Conservation (phyloP, 2,888 invertebrate genomes). For the Phaedon cochleariae region DNA sequence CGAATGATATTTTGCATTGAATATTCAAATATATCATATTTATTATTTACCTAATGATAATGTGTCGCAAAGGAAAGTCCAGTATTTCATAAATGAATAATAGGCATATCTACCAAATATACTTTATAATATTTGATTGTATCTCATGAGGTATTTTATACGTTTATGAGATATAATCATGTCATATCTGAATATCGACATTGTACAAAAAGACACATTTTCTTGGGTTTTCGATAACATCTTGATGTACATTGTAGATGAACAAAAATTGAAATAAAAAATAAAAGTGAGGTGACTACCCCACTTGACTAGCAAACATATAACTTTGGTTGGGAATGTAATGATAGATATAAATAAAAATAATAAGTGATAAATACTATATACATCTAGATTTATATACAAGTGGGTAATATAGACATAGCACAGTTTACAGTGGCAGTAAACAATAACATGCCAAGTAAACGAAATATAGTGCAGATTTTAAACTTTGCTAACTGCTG, state of each 20-base stretch:
- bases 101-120: slow-evolving; percentile 60
- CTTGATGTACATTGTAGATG: slow-evolving; percentile 26
- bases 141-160: slow-evolving; percentile 43
- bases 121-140: slow-evolving; percentile 34
- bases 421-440: slow-evolving; percentile 61
- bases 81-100: slow-evolving; percentile 27
- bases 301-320: slow-evolving; percentile 56
- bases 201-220: slow-evolving; percentile 24
- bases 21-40: too few species aligned
- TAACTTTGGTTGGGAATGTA: slow-evolving; percentile 58
- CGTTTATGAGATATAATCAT: slow-evolving; percentile 33
- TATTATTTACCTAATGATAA: too few species aligned
- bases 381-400: slow-evolving; percentile 46
- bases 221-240: slow-evolving; percentile 20
- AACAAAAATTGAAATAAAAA: slow-evolving; percentile 29
- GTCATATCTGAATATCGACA: slow-evolving; percentile 12
- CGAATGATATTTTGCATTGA: too few species aligned
- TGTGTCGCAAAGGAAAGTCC: slow-evolving; percentile 20
- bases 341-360: slow-evolving; percentile 46
- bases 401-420: slow-evolving; percentile 39
- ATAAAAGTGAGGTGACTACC: slow-evolving; percentile 5
- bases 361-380: slow-evolving; percentile 53
- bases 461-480: slow-evolving; percentile 59
- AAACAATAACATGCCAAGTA: slow-evolving; percentile 52
- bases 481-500: slow-evolving; percentile 63